Base-by-base conservation (phyloP, 2,797 vertebrate genomes). In the Botia kubotai region DNA sequence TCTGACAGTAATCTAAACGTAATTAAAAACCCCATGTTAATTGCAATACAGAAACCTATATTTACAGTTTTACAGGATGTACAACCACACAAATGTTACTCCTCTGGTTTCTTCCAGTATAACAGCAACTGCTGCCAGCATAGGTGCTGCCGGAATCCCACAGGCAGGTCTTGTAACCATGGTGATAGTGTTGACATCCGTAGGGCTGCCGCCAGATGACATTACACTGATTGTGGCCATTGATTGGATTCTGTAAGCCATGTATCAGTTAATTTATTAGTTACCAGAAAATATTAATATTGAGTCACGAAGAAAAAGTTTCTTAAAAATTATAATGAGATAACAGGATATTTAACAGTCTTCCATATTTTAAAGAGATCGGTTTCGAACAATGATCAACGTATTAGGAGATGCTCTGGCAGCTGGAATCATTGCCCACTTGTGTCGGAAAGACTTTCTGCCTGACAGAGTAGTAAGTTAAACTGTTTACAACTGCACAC, bases 101-200 rank as follows among this genome's bases (percentile, higher is more conserved):
- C 21, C 58, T 67, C 11, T 81, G 17, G 14, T 69, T 85, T 80
- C n/a, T 46, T 72, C 52, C 89, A 97, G 96, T 90, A 96, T 97
- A 86, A 97, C 96, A 0, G 96, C 96, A 0, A 97, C 96, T 0
- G 96, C 96, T 0, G 96, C 96, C 6, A 97, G 96, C 88, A 95
- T 97, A 0, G 96, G 96, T 1, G 96, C 95, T 0, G 96, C 96
- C 0, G 96, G 96, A 7, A 97, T 97, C 75, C 96, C 96, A 1
- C 96, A 97, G 88, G 96, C 96, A 0, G 96, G 95, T 0, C 94
- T 97, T 0, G 94, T 97, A 26, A 97, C 96, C 16, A 97, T 96
- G 96, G 96, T 97, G 85, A 97, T 97, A 0, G 96, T 97, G 16
- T 89, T 97, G 23, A 97, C 96, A 0, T 97, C 96, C 0, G 96